Evolutionary conservation across 1,140 invertebrate genomes (phyloP).

Genomic region (Dinoponera quadriceps): DNA sequence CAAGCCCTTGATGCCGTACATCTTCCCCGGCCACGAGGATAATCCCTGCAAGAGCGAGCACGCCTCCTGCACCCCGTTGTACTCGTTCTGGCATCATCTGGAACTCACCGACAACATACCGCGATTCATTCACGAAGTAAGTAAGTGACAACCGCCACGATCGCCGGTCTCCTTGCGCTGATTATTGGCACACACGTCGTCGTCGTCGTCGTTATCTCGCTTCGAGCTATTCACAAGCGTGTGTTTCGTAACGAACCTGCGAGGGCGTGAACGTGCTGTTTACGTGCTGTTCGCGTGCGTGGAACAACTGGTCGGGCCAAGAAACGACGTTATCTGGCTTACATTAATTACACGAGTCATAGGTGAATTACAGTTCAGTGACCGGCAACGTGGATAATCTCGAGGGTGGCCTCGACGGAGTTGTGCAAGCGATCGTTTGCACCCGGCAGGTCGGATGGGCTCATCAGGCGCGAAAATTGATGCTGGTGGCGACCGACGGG

Average conservation of each 20-base stretch:
- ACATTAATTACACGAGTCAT: conserved; percentile 11
- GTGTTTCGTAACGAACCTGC: too few relatives aligned
- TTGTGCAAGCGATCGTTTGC: conserved; percentile 86
- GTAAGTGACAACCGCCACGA: too few relatives aligned
- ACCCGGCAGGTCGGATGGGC: conserved; percentile 87
- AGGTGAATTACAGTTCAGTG: conserved; percentile 78
- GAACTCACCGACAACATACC: conserved; percentile 79
- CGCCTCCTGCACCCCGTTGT: conserved; percentile 81
- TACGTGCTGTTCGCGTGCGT: not conserved
- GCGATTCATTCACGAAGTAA: conserved; percentile 78
- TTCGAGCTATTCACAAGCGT: too few relatives aligned
- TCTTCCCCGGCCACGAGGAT: conserved; percentile 80
- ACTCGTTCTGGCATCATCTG: conserved; percentile 85
- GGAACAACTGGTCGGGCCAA: not conserved
- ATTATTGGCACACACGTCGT: too few relatives aligned
- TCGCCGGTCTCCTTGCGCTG: too few relatives aligned
- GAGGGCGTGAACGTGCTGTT: not conserved
- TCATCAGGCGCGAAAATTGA: conserved; percentile 86
- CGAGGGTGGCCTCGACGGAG: conserved; percentile 88
- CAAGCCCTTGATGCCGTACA: conserved; percentile 90
- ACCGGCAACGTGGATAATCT: conserved; percentile 87
- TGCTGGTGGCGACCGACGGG: conserved; percentile 88
- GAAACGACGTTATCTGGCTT: conserved; percentile 1
- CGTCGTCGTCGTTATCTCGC: too few relatives aligned
- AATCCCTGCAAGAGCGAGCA: conserved; percentile 75